Evolutionary conservation across 2,797 vertebrate species (phyloP).

Genomic region (Ambastaia sidthimunki): DNA sequence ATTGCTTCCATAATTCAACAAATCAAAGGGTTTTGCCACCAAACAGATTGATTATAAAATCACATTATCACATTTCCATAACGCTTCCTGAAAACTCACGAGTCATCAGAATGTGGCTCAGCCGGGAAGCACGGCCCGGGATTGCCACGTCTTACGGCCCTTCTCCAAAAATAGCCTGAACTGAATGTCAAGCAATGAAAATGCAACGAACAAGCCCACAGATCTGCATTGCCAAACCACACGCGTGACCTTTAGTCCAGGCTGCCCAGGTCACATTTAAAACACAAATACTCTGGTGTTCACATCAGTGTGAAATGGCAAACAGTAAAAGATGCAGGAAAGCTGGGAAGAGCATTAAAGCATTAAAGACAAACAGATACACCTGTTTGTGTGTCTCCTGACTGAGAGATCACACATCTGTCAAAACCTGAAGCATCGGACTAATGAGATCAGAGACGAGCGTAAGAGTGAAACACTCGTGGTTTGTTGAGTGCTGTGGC

Average conservation of each 20-base stretch:
- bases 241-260: constrained; percentile 76
- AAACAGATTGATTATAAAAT: constrained; percentile 45
- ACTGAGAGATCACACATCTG: constrained; percentile 77
- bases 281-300: constrained; percentile 33
- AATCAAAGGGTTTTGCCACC: not conserved
- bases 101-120: constrained; percentile 68
- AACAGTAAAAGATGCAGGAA: constrained; percentile 13
- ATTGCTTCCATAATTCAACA: not conserved
- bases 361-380: constrained; percentile 62
- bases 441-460: constrained; percentile 55
- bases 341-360: constrained; percentile 56
- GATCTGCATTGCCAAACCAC: constrained; percentile 72
- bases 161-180: constrained; percentile 73
- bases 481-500: not conserved
- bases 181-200: constrained; percentile 70
- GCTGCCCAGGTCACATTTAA: constrained; percentile 60
- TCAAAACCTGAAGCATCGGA: constrained; percentile 64
- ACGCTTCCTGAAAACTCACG: constrained; percentile 63
- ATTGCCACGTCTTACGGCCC: constrained; percentile 59
- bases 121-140: constrained; percentile 9
- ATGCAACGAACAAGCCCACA: constrained; percentile 69
- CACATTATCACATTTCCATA: constrained; percentile 70
- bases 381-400: constrained; percentile 74
- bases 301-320: constrained; percentile 40
- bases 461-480: not conserved